phyloP scores from a whole-genome alignment of 2,113 vertebrate genomes.

The Perca flavescens region DNA sequence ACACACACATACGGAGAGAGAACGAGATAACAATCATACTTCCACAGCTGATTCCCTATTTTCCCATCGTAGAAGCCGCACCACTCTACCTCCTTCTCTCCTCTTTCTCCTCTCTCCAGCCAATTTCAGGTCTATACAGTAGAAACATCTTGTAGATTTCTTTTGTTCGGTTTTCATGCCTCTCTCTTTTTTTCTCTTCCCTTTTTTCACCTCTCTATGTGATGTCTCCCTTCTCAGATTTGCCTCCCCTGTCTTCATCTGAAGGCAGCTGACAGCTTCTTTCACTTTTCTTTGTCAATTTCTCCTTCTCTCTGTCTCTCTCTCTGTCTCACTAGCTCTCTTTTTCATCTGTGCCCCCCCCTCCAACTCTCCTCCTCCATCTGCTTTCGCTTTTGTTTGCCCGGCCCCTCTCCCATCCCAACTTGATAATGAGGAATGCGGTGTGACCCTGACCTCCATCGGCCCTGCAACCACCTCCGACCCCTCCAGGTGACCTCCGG shows the following conservation, averaged over 20 bases:
- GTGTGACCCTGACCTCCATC: slow-evolving; percentile 99
- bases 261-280: slow-evolving; percentile 97
- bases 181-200: slow-evolving; percentile 59
- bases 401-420: slow-evolving; percentile 97
- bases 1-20: slow-evolving; percentile 65
- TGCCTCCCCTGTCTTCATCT: slow-evolving; percentile 88
- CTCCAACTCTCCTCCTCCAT: slow-evolving; percentile 90
- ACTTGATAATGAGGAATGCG: slow-evolving; percentile 99
- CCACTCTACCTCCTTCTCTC: slow-evolving; percentile 56
- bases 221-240: slow-evolving; percentile 76
- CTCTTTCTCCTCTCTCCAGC: slow-evolving; percentile 72
- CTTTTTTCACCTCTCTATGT: slow-evolving; percentile 59
- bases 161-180: slow-evolving; percentile 77
- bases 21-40: slow-evolving; percentile 85
- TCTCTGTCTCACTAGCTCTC: slow-evolving; percentile 83
- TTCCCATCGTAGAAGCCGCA: slow-evolving; percentile 73
- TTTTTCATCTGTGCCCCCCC: slow-evolving; percentile 87
- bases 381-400: slow-evolving; percentile 99
- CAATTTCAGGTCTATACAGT: slow-evolving; percentile 83
- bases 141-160: slow-evolving; percentile 83
- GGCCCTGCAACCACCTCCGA: slow-evolving; percentile 96
- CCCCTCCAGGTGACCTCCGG: slow-evolving; percentile 93
- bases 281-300: slow-evolving; percentile 95
- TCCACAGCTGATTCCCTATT: slow-evolving; percentile 84
- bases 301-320: slow-evolving; percentile 88